Conservation (phyloP, 2,888 invertebrate genomes). For the Eueremaeus valkanovi region DNA sequence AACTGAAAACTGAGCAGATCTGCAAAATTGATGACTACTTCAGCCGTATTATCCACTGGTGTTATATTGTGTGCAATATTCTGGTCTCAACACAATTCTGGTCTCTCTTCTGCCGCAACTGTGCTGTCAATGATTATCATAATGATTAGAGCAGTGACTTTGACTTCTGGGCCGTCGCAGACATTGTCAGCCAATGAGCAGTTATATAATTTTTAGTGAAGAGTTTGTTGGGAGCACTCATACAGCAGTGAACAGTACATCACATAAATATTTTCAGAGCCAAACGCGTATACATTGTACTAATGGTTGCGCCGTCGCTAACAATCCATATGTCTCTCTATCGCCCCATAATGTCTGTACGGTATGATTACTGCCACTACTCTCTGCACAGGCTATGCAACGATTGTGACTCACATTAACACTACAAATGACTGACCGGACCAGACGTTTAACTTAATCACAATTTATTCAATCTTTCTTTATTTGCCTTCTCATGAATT, state of each 20-base stretch:
- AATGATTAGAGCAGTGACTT: constrained; percentile 17
- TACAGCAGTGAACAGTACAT: background rate
- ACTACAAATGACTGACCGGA: no score
- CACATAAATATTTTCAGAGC: constrained; percentile 13
- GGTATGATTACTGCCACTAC: no score
- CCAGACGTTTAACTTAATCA: no score
- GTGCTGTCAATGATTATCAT: constrained; percentile 25
- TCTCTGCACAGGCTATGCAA: no score
- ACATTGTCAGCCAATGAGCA: constrained; percentile 12
- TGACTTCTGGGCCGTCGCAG: constrained; percentile 27
- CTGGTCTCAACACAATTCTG: background rate
- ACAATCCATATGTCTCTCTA: no score
- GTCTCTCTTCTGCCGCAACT: no score
- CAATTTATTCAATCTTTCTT: no score
- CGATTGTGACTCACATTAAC: no score
- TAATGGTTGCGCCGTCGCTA: background rate
- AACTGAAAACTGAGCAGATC: background rate
- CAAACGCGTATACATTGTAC: no score
- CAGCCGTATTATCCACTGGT: background rate
- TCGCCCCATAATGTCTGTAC: no score
- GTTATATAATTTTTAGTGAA: constrained; percentile 16
- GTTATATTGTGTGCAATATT: background rate
- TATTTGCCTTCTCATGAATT: no score
- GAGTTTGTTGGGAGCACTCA: background rate
- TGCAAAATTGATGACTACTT: constrained; percentile 12